Conservation (phyloP, 2,888 invertebrate genomes). For the Periphyllus acericola region DNA sequence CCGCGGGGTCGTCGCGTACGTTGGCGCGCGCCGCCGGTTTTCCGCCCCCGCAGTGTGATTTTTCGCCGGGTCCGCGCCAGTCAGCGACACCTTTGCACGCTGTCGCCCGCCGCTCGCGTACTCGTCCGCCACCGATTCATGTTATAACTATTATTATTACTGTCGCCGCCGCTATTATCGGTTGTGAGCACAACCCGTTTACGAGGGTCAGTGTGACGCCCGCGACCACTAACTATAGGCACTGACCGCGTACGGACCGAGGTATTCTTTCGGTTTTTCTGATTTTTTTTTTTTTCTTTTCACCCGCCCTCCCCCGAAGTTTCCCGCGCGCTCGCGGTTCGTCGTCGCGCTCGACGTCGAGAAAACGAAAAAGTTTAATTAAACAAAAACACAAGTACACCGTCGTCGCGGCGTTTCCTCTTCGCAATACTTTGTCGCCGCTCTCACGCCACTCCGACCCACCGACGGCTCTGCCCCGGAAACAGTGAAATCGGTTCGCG, state of each 20-base stretch:
- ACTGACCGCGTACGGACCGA: no score
- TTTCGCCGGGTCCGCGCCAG: constrained; percentile 46
- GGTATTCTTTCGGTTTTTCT: neutral
- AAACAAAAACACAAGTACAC: no score
- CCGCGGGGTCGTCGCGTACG: constrained; percentile 9
- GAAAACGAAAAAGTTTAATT: neutral
- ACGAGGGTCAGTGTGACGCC: neutral
- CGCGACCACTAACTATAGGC: no score
- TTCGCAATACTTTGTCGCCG: neutral
- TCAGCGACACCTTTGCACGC: neutral
- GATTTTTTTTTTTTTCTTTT: neutral
- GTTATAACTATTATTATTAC: neutral
- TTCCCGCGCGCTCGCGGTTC: neutral
- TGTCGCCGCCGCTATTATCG: neutral
- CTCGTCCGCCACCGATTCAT: neutral
- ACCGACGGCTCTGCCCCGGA: no score
- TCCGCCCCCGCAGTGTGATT: constrained; percentile 53
- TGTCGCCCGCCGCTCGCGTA: neutral
- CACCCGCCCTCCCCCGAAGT: no score
- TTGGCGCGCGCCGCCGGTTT: constrained; percentile 42
- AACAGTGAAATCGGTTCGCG: no score
- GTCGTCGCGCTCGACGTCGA: neutral
- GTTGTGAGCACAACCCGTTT: no score
- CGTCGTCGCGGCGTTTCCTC: neutral
- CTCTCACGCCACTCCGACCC: neutral